These are phyloP conservation scores for Zeus faber DNA, from an alignment of 2,113 vertebrate species.

Conservation along the genomic window DNA sequence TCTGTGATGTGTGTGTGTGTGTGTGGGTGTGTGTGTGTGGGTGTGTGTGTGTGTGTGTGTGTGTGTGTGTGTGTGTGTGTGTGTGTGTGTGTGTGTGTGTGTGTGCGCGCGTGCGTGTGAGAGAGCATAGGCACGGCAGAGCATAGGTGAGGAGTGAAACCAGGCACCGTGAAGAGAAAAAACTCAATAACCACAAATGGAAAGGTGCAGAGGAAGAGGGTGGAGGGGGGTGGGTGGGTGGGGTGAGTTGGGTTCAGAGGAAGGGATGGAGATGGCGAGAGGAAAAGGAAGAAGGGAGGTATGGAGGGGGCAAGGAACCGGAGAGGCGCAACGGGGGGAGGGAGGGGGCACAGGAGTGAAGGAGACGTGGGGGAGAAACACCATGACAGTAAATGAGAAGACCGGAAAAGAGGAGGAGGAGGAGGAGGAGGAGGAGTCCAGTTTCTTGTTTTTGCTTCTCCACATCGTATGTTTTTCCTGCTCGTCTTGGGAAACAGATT, in stretches of 20 bases:
- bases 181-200: not conserved
- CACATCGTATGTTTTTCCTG: too few relatives aligned
- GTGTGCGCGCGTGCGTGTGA: conserved; percentile 2
- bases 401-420: too few relatives aligned
- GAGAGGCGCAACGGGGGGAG: conserved; percentile 28
- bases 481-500: too few relatives aligned
- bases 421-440: too few relatives aligned
- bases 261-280: not conserved
- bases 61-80: not conserved
- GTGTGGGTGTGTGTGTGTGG: not conserved
- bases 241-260: too few relatives aligned
- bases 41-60: not conserved
- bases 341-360: not conserved
- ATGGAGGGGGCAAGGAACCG: conserved; percentile 7
- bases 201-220: not conserved
- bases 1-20: conserved; percentile 11
- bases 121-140: too few relatives aligned
- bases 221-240: too few relatives aligned
- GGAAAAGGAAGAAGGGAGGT: not conserved
- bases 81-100: conserved; percentile 3
- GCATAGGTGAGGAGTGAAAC: too few relatives aligned
- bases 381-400: too few relatives aligned
- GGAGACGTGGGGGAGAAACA: too few relatives aligned
- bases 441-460: too few relatives aligned
- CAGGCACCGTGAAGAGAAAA: not conserved